phyloP scores from a whole-genome alignment of 2,888 invertebrate genomes.

The Sisyra nigra region DNA sequence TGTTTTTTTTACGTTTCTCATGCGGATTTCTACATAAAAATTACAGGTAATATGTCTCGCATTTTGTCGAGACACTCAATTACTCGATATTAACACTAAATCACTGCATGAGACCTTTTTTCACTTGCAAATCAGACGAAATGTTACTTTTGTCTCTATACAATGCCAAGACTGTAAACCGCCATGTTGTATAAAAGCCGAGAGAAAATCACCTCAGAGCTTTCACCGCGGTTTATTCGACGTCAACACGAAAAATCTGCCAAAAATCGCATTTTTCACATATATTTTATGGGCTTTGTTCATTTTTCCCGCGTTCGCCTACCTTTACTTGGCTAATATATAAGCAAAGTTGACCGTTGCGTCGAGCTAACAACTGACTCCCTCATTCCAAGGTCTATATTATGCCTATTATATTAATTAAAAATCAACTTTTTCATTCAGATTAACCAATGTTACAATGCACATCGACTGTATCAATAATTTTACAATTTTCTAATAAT shows the following conservation, averaged over 20 bases:
- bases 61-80: conserved; percentile 11
- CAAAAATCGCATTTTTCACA: conserved; percentile 26
- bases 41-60: conserved; percentile 26
- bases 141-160: conserved; percentile 24
- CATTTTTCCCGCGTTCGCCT: conserved; percentile 33
- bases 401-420: background rate
- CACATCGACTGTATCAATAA: background rate
- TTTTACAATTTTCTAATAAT: too few species aligned
- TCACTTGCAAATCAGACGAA: conserved; percentile 17
- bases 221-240: conserved; percentile 10
- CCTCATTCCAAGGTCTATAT: conserved; percentile 17
- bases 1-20: conserved; percentile 29
- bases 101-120: conserved; percentile 12
- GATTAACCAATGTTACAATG: background rate
- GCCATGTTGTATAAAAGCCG: conserved; percentile 52
- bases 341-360: conserved; percentile 23
- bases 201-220: conserved; percentile 24
- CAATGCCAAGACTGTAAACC: conserved; percentile 34
- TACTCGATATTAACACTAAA: conserved; percentile 11
- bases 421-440: too few species aligned
- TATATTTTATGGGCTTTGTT: conserved; percentile 29
- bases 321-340: conserved; percentile 23
- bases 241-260: conserved; percentile 23
- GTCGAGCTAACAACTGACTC: conserved; percentile 17
- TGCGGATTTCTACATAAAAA: conserved; percentile 28